These are phyloP conservation scores for Lynx canadensis DNA, from an alignment of 2,113 vertebrate species.

Conservation along the genomic window DNA sequence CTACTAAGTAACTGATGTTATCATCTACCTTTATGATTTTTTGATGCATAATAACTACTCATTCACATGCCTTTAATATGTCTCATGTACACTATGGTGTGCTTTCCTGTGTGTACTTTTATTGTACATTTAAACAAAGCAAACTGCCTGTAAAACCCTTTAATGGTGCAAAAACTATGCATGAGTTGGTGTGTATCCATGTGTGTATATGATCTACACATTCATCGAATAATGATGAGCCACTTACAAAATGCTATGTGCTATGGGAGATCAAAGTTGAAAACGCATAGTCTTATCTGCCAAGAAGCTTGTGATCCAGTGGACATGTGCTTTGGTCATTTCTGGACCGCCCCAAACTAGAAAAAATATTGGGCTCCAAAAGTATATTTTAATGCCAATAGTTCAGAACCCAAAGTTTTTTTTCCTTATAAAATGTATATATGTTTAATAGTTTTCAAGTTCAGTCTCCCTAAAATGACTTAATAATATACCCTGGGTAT, in stretches of 20 bases:
- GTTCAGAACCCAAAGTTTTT: not conserved
- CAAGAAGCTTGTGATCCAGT: not conserved
- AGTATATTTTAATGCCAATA: not conserved
- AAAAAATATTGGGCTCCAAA: not conserved
- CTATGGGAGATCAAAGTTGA: not conserved
- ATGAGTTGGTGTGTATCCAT: not conserved
- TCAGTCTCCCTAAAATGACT: not conserved
- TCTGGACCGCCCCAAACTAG: not conserved
- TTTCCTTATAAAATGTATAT: not conserved
- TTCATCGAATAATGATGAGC: not conserved
- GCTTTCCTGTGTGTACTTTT: not conserved
- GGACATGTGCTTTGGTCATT: not conserved
- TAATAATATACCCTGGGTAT: not conserved
- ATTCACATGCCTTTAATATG: not conserved
- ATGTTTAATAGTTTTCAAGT: constrained; percentile 12
- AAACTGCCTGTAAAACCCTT: not conserved
- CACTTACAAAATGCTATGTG: not conserved
- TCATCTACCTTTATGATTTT: not conserved
- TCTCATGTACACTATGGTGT: not conserved
- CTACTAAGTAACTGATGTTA: not conserved
- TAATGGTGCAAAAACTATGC: not conserved
- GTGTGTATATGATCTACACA: not conserved
- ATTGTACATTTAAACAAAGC: not conserved
- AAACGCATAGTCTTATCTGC: not conserved
- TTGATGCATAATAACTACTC: not conserved